Evolutionary conservation across 1,140 invertebrate genomes (phyloP).

Genomic region (Coenobita brevimanus): DNA sequence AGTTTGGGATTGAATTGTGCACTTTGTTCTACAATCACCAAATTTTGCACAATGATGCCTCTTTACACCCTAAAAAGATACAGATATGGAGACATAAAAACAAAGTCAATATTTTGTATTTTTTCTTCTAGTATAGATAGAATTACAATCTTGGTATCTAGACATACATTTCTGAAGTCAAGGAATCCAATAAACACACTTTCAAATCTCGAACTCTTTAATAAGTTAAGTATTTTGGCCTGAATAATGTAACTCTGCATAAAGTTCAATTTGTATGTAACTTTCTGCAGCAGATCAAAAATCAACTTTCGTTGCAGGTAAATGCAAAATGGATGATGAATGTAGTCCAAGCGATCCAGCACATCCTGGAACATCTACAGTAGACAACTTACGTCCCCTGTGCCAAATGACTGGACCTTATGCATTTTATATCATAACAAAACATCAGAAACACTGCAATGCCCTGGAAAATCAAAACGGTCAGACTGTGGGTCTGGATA

Average conservation of each 20-base stretch:
- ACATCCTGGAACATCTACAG: background rate
- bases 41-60: background rate
- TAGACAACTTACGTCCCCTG: background rate
- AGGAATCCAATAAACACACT: background rate
- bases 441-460: slow-evolving; percentile 17
- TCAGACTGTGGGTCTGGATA: slow-evolving; percentile 25
- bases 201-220: too few species aligned
- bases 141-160: background rate
- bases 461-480: slow-evolving; percentile 15
- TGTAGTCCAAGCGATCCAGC: background rate
- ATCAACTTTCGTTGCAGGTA: too few species aligned
- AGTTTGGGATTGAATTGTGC: background rate
- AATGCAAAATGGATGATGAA: slow-evolving; percentile 21
- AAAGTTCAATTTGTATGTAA: too few species aligned
- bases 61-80: background rate
- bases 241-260: too few species aligned
- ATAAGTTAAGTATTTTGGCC: too few species aligned
- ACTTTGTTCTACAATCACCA: background rate
- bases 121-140: background rate
- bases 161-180: background rate
- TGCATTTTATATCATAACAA: slow-evolving; percentile 23
- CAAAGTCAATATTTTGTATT: background rate
- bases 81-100: background rate
- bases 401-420: slow-evolving; percentile 4
- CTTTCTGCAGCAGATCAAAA: too few species aligned